Percentiles rank a stretch among this genome's conserved stretches.
phyloP scores from a whole-genome alignment of 2,888 invertebrate species.

The Drosophila nr. perissopoda region DNA sequence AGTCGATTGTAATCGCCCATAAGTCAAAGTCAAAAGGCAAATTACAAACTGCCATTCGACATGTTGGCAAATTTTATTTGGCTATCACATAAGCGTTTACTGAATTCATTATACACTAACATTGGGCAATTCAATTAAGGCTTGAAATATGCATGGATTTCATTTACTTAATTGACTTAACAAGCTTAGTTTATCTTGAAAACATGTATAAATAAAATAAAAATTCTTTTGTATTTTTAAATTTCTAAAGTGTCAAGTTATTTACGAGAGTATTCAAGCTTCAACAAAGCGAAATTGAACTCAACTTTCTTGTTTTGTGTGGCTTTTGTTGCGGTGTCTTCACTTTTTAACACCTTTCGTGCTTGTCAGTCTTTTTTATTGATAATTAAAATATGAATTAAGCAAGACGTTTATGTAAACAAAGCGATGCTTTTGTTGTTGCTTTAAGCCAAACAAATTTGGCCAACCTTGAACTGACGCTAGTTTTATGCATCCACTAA shows the following conservation, averaged over 20 bases:
- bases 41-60: slow-evolving; percentile 54
- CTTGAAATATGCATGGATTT: not conserved
- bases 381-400: slow-evolving; percentile 62
- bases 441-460: slow-evolving; percentile 4
- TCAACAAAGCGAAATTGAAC: not conserved
- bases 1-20: slow-evolving; percentile 36
- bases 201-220: not conserved
- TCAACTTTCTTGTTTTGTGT: not conserved
- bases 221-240: no score
- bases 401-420: slow-evolving; percentile 56
- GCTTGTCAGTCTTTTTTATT: slow-evolving; percentile 33
- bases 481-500: slow-evolving; percentile 38
- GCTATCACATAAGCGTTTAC: slow-evolving; percentile 25
- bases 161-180: not conserved
- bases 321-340: slow-evolving; percentile 39
- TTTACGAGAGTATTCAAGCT: not conserved
- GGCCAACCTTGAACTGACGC: slow-evolving; percentile 51
- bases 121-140: not conserved
- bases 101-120: not conserved
- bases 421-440: slow-evolving; percentile 51
- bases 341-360: slow-evolving; percentile 57
- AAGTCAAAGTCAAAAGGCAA: slow-evolving; percentile 47
- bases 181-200: not conserved
- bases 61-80: slow-evolving; percentile 60
- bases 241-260: not conserved